Percentiles rank a stretch among this genome's conserved stretches.
Evolutionary conservation across 2,113 vertebrate genomes (phyloP).

Genomic region (Leuciscus idus): DNA sequence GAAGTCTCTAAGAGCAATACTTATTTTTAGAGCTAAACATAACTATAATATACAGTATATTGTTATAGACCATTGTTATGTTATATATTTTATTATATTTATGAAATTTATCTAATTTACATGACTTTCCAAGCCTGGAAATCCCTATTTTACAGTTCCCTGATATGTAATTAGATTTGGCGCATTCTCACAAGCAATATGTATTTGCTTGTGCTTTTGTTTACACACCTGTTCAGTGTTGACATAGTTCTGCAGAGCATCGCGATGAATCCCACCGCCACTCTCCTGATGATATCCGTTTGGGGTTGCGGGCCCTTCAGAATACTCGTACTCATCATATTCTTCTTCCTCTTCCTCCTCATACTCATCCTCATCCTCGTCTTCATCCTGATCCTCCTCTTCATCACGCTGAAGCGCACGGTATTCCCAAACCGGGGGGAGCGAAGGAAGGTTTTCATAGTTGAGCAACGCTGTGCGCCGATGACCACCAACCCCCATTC

Average conservation of each 20-base stretch:
- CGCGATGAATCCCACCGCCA: slow-evolving; percentile 75
- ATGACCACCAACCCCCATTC: slow-evolving; percentile 71
- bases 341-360: slow-evolving; percentile 79
- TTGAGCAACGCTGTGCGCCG: slow-evolving; percentile 88
- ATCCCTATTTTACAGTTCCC: background rate
- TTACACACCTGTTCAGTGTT: slow-evolving; percentile 75
- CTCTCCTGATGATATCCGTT: slow-evolving; percentile 86
- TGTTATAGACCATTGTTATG: no score
- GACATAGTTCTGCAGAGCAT: slow-evolving; percentile 86
- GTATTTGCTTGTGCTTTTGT: background rate
- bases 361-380: slow-evolving; percentile 68
- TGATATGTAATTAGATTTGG: background rate
- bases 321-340: slow-evolving; percentile 82
- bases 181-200: background rate
- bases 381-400: slow-evolving; percentile 79
- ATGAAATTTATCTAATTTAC: background rate
- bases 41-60: background rate
- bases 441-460: slow-evolving; percentile 94
- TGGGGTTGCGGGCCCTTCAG: slow-evolving; percentile 82
- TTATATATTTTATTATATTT: background rate
- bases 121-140: background rate
- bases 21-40: background rate
- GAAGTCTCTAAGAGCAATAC: background rate
- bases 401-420: slow-evolving; percentile 81
- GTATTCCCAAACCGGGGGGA: slow-evolving; percentile 94